Conservation (phyloP, 2,888 invertebrate genomes). For the Hyposoter dolosus region DNA sequence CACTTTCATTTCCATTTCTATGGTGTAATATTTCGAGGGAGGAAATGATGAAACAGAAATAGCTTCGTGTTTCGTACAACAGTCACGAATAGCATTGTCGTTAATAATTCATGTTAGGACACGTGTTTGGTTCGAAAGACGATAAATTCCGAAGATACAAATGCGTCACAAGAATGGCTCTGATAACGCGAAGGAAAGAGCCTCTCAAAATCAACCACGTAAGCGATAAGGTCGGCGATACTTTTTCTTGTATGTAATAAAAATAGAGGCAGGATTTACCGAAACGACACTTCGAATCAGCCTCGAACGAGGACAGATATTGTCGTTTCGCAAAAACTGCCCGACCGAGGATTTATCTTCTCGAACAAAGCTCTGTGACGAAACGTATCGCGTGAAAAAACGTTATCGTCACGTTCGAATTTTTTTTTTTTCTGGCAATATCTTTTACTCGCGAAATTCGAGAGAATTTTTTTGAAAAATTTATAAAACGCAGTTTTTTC, state of each 20-base stretch:
- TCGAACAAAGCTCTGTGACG: background rate
- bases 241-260: background rate
- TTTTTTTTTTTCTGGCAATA: background rate
- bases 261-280: background rate
- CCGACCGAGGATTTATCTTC: background rate
- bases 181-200: conserved; percentile 33
- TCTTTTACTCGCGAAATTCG: background rate
- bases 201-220: conserved; percentile 48
- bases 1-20: background rate
- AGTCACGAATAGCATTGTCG: background rate
- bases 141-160: background rate
- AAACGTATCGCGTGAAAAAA: background rate
- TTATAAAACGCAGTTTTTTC: background rate
- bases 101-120: conserved; percentile 21
- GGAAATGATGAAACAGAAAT: background rate
- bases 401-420: background rate
- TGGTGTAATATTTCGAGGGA: background rate
- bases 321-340: background rate
- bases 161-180: conserved; percentile 8
- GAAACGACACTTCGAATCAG: background rate
- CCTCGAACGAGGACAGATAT: background rate
- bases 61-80: background rate
- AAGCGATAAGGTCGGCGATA: conserved; percentile 18
- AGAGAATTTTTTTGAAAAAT: background rate
- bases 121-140: background rate